Evolutionary conservation across 2,797 vertebrate species (phyloP), one percentile per base, ranked within the genome.

Genomic region (Oreonectes daqikongensis): DNA sequence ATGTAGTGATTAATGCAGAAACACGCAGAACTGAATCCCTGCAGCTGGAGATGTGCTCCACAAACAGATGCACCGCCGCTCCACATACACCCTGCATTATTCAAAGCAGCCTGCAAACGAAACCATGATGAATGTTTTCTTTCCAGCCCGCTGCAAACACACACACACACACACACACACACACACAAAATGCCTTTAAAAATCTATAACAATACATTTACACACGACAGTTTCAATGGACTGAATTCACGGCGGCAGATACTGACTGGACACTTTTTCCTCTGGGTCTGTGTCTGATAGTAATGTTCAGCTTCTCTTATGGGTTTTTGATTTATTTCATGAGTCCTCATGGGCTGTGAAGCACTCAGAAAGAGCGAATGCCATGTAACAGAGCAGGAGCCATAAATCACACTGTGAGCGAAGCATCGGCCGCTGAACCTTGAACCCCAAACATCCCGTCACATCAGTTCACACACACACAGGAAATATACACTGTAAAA

Each of bases 71-170:
- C 83, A 80, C 80, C 74, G 84, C 35, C 35, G 35, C 9, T 78
- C 81, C 3, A 65, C 69, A 84, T 86, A 67, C 44, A 24, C 14
- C 52, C 70, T 79, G 73, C 85, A 90, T 92, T 90, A 91, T 90
- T 92, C 87, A 91, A 88, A 82, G 67, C 85, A 81, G 86, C 83
- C 75, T 77, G 83, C 84, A 88, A 91, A 89, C 85, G 83, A 87
- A 90, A 87, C 84, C 80, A 63, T 89, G 88, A 92, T 89, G 86
- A 92, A 91, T 89, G 87, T 86, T 84, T 86, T 86, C 83, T 80
- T 79, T 82, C 89, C 85, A 86, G 84, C 83, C 88, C 87, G 87
- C 85, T 83, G 86, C 81, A 85, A 81, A 84, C 79, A 82, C 83
- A 46, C 65, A 59, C 38, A 40, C 38, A 40, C 38, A 40, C 48